A percentile compares a stretch with the other conserved stretches of the same genome.
phyloP scores from a whole-genome alignment of 2,797 vertebrate species.

The Myotis findleyi region DNA sequence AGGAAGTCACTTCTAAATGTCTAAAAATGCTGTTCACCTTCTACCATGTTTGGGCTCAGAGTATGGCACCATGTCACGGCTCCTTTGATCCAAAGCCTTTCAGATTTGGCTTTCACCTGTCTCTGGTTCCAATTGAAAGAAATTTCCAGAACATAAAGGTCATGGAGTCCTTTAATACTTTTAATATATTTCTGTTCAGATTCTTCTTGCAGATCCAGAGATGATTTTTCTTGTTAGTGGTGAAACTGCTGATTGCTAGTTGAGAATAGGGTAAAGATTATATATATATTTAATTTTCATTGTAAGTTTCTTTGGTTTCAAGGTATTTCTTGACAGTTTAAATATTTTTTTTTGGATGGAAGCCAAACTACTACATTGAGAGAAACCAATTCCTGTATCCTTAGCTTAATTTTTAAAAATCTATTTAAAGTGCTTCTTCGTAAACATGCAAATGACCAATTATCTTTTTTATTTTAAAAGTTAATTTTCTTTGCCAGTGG shows the following conservation, averaged over 20 bases:
- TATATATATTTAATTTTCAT: not conserved
- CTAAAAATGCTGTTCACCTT: constrained; percentile 30
- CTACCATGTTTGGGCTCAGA: not conserved
- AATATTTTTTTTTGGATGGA: not conserved
- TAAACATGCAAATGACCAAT: constrained; percentile 22
- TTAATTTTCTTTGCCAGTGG: not conserved
- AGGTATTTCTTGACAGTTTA: not conserved
- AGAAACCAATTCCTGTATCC: not conserved
- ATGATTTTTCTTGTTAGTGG: constrained; percentile 15
- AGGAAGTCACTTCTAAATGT: constrained; percentile 54
- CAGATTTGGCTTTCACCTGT: constrained; percentile 16
- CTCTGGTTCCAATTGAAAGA: not conserved
- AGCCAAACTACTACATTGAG: not conserved
- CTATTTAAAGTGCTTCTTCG: not conserved
- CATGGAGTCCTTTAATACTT: constrained; percentile 40
- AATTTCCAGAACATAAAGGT: constrained; percentile 21
- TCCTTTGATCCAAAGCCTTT: constrained; percentile 58
- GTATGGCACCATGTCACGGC: constrained; percentile 55
- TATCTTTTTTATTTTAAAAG: not conserved
- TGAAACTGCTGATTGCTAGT: constrained; percentile 33
- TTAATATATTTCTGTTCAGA: not conserved
- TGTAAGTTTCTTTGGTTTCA: not conserved
- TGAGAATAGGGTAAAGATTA: not conserved
- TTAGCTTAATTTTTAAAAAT: constrained; percentile 4
- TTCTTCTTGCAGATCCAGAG: not conserved